A percentile compares a stretch with the other conserved stretches of the same genome.
Conservation (phyloP, 2,797 vertebrate species). For the Champsocephalus gunnari region DNA sequence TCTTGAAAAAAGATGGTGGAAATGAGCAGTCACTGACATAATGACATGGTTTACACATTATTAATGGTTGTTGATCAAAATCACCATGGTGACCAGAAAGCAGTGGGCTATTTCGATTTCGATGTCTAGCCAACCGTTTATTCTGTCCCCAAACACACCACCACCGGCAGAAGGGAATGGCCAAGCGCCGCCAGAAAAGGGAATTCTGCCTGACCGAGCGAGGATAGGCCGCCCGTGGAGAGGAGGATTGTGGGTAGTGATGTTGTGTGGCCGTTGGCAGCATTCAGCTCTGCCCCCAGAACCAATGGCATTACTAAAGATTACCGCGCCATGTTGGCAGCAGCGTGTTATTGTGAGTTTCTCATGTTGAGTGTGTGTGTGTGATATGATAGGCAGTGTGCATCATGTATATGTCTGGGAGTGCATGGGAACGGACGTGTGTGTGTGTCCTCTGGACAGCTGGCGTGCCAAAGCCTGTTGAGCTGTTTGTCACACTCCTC, state of each 20-base stretch:
- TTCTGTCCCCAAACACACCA: neutral
- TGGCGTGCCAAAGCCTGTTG: conserved; percentile 81
- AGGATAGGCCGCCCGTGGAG: conserved; percentile 56
- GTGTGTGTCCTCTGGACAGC: conserved; percentile 74
- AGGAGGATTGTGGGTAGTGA: conserved; percentile 72
- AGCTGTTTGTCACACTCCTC: conserved; percentile 80
- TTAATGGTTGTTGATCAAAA: conserved; percentile 59
- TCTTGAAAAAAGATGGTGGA: conserved; percentile 7
- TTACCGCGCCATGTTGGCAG: conserved; percentile 76
- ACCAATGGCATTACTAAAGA: conserved; percentile 78
- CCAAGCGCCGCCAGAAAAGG: conserved; percentile 58
- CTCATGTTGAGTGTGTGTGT: conserved; percentile 19
- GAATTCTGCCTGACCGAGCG: conserved; percentile 56
- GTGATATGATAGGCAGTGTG: conserved; percentile 1
- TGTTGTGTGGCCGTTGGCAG: conserved; percentile 77
- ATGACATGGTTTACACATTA: conserved; percentile 43
- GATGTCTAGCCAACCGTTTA: conserved; percentile 33
- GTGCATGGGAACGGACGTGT: conserved; percentile 22
- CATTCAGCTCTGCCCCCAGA: conserved; percentile 67
- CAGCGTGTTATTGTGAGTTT: conserved; percentile 46
- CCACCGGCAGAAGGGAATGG: conserved; percentile 30
- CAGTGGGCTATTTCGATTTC: conserved; percentile 33
- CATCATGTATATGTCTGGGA: conserved; percentile 1
- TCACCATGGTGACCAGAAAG: conserved; percentile 54
- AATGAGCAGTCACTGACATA: conserved; percentile 24